Conservation (phyloP, 2,113 vertebrate genomes). For the Passer domesticus region DNA sequence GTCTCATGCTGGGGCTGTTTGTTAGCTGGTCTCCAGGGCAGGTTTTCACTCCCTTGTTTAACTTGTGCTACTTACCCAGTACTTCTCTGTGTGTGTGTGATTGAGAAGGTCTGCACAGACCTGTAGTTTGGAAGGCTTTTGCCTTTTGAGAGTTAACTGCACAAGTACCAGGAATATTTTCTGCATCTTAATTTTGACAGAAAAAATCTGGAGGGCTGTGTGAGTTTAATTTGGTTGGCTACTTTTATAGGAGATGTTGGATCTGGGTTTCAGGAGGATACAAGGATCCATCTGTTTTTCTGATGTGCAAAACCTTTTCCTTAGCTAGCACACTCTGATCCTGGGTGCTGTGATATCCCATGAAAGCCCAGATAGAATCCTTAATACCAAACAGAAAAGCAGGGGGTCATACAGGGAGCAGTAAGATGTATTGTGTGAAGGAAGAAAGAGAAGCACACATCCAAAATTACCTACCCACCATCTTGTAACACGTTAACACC, state of each 20-base stretch:
- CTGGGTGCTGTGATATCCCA: not conserved
- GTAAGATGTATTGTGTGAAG: not conserved
- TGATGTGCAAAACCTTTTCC: not conserved
- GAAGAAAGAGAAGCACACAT: not conserved
- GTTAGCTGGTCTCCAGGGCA: not conserved
- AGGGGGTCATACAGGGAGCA: not conserved
- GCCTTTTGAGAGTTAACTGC: not conserved
- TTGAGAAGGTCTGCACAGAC: not conserved
- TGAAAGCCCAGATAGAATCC: not conserved
- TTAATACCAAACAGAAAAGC: not conserved
- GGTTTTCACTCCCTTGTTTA: not conserved
- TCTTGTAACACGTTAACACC: not conserved
- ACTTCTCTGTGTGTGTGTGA: too few species aligned
- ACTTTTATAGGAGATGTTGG: not conserved
- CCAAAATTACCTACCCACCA: not conserved
- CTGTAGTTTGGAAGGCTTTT: not conserved
- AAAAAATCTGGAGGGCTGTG: not conserved
- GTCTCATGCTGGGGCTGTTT: not conserved
- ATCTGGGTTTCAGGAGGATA: not conserved
- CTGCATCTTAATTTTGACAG: not conserved
- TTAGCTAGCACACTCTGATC: not conserved
- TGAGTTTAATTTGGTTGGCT: not conserved
- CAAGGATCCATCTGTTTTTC: not conserved
- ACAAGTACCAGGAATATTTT: not conserved
- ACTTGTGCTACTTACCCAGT: accelerated